Base-by-base conservation (phyloP, 2,113 vertebrate genomes). In the Lepus americanus region DNA sequence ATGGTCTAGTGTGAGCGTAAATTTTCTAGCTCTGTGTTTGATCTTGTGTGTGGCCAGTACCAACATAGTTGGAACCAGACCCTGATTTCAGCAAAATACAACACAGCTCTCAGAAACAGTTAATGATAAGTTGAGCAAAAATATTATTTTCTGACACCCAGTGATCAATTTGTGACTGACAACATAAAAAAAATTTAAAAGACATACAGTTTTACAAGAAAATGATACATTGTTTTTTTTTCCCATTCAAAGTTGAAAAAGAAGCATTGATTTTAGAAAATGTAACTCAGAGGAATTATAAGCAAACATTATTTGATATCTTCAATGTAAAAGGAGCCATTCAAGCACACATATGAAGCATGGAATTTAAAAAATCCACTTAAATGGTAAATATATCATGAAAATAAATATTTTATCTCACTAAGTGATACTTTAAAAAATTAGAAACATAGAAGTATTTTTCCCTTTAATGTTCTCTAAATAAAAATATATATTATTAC, bases 401-500 rank as follows among this genome's bases (percentile, higher is more conserved):
- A 92, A 69, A 95, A 69, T 83, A 66, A 95, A 69, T 81, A 59
- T 89, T 96, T 96, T 29, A 59, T 93, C 70, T 89, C 64, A 67
- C 63, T 92, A 96, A 95, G 63, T 51, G 64, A 13, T 92, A 83
- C 64, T 90, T 96, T 92, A 94, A 90, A 86, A 92, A 98, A 94
- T 44, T 69, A 90, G 19, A 80, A 85, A 96, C 74, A 82, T 53
- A 77, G 96, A 97, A 85, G 64, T 9, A 96, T 9, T 29, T 95
- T 44, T 81, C 77, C 67, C 77, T 79, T 64, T 59, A 89, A 49
- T 82, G 70, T n/a, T 84, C 72, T 95, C 67, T 97, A 44, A 93
- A 49, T 95, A 92, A 95, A 98, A 98, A 98, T 98, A 97, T 88
- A 97, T 87, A 76, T 84, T 97, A 95, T 96, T 94, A 76, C 76